A percentile compares a stretch with the other conserved stretches of the same genome.
These are phyloP conservation scores for Leptopilina clavipes DNA, from an alignment of 1,140 invertebrate genomes.

Conservation along the genomic window DNA sequence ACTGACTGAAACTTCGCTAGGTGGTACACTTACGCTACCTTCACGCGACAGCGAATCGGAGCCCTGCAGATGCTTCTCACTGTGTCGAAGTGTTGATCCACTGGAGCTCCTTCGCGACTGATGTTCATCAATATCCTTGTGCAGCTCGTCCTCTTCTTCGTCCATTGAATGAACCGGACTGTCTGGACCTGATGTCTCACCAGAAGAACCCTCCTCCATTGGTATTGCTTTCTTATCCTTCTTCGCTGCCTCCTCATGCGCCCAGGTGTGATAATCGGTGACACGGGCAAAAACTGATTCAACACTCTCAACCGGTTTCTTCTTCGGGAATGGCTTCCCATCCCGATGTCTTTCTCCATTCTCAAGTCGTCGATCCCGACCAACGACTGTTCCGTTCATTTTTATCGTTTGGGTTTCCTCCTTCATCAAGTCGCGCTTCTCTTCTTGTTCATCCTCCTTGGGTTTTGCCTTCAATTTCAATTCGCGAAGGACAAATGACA, in stretches of 20 bases:
- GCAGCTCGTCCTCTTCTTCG: constrained; percentile 78
- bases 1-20: constrained; percentile 69
- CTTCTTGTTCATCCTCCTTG: constrained; percentile 49
- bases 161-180: constrained; percentile 85
- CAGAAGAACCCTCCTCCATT: constrained; percentile 79
- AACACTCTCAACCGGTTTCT: constrained; percentile 67
- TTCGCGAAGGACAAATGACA: constrained; percentile 85
- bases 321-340: constrained; percentile 69
- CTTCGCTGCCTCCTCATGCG: constrained; percentile 68
- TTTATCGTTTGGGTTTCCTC: constrained; percentile 51
- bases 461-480: constrained; percentile 81
- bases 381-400: constrained; percentile 63
- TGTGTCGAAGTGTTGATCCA: constrained; percentile 66
- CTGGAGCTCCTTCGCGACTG: constrained; percentile 66
- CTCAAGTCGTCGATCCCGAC: constrained; percentile 60
- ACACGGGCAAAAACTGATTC: constrained; percentile 74
- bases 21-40: constrained; percentile 70
- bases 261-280: constrained; percentile 74
- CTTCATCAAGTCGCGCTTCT: constrained; percentile 50
- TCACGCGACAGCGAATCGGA: constrained; percentile 68
- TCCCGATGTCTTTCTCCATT: constrained; percentile 60
- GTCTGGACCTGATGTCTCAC: constrained; percentile 90
- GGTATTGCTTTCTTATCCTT: constrained; percentile 74
- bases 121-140: constrained; percentile 64
- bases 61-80: constrained; percentile 65